Evolutionary conservation across 2,113 vertebrate species (phyloP).

Genomic region (Rhinoptilus africanus): DNA sequence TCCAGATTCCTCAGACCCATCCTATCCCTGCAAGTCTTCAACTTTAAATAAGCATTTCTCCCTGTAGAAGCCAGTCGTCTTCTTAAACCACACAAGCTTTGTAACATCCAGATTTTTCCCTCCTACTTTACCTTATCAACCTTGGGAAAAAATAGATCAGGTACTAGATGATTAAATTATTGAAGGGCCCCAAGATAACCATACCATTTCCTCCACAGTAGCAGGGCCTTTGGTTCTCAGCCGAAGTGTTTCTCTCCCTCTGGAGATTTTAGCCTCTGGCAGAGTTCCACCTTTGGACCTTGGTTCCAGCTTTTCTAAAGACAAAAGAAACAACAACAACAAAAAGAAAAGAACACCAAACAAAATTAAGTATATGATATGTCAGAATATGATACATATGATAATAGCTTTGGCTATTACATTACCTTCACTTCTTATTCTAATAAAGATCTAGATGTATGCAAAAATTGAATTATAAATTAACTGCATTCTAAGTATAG

Average conservation of each 20-base stretch:
- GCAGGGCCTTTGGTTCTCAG: slow-evolving; percentile 90
- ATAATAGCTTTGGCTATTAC: background rate
- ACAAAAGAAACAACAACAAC: background rate
- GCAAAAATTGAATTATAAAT: background rate
- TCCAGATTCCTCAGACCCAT: background rate
- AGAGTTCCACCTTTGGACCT: slow-evolving; percentile 80
- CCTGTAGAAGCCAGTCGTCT: background rate
- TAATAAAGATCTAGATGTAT: background rate
- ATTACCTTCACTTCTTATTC: background rate
- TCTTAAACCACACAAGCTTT: background rate
- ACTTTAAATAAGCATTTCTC: background rate
- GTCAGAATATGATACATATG: background rate
- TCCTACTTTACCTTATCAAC: background rate
- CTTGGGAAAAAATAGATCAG: background rate
- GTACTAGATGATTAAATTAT: background rate
- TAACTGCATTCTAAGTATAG: background rate
- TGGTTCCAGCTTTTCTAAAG: slow-evolving; percentile 88
- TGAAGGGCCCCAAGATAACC: background rate
- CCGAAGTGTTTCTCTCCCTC: slow-evolving; percentile 85
- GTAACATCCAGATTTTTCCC: background rate
- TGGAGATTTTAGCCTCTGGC: slow-evolving; percentile 77
- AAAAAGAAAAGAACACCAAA: background rate
- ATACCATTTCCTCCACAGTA: slow-evolving; percentile 88
- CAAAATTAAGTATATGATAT: background rate
- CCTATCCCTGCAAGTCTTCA: background rate